phyloP scores from a whole-genome alignment of 2,888 invertebrate genomes.

The Leptinotarsa rubiginosa region DNA sequence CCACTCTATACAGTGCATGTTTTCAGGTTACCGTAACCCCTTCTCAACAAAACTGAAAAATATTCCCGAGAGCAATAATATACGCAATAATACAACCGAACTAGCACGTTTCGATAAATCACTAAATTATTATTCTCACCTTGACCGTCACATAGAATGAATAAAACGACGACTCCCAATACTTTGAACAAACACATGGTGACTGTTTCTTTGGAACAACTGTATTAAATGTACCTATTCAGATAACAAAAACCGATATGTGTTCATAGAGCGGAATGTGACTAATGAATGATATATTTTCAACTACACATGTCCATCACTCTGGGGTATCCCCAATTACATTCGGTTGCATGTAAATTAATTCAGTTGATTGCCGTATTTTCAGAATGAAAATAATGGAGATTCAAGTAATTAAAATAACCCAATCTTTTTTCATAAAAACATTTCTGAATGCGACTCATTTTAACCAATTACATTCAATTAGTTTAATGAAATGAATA shows the following conservation, averaged over 20 bases:
- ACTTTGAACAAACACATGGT: not conserved
- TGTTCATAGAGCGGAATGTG: not conserved
- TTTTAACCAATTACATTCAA: no score
- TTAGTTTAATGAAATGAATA: no score
- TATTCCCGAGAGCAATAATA: no score
- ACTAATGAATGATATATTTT: not conserved
- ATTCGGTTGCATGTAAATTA: not conserved
- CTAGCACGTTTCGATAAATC: not conserved
- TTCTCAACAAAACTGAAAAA: no score
- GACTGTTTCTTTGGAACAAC: not conserved
- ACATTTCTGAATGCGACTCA: not conserved
- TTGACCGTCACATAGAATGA: not conserved
- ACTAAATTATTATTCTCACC: not conserved
- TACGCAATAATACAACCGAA: no score
- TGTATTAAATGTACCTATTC: not conserved
- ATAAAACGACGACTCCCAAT: not conserved
- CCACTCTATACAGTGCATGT: no score
- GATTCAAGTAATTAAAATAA: not conserved
- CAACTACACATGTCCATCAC: not conserved
- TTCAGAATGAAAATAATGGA: not conserved
- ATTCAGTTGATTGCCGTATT: not conserved
- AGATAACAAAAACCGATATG: not conserved
- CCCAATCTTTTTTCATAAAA: not conserved
- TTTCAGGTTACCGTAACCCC: no score
- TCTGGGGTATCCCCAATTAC: slow-evolving; percentile 1